These are phyloP conservation scores for Drosophila kanekoi DNA, from an alignment of 2,888 invertebrate species.

Conservation along the genomic window DNA sequence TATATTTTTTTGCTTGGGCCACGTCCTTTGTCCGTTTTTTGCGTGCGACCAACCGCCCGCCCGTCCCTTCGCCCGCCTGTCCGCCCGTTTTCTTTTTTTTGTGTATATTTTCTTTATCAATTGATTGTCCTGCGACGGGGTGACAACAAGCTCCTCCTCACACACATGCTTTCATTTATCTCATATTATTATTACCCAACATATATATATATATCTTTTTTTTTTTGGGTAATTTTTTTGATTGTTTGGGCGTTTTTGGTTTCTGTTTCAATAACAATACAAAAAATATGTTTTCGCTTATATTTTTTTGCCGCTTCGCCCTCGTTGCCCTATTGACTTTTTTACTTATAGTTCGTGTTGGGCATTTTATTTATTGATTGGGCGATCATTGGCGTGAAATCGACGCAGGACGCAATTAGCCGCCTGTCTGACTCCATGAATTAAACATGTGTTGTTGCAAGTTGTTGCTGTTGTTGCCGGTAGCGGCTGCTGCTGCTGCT, in stretches of 20 bases:
- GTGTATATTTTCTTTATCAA: slow-evolving; percentile 71
- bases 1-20: slow-evolving; percentile 19
- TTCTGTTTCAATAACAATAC: slow-evolving; percentile 62
- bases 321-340: slow-evolving; percentile 49
- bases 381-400: slow-evolving; percentile 71
- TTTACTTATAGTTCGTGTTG: slow-evolving; percentile 34
- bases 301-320: slow-evolving; percentile 15
- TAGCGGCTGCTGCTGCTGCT: slow-evolving; percentile 24
- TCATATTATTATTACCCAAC: slow-evolving; percentile 51
- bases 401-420: slow-evolving; percentile 65
- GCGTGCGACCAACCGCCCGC: slow-evolving; percentile 12
- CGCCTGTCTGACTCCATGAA: slow-evolving; percentile 56
- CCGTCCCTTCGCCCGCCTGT: slow-evolving; percentile 13
- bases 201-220: slow-evolving; percentile 30
- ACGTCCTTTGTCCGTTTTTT: slow-evolving; percentile 43
- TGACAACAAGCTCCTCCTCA: slow-evolving; percentile 59
- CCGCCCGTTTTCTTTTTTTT: slow-evolving; percentile 28
- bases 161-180: slow-evolving; percentile 57
- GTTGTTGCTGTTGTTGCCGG: slow-evolving; percentile 14
- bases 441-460: slow-evolving; percentile 54
- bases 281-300: slow-evolving; percentile 62
- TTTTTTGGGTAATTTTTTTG: slow-evolving; percentile 65
- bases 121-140: slow-evolving; percentile 77
- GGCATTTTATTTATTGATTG: slow-evolving; percentile 72
- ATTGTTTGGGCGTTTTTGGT: slow-evolving; percentile 70